Base-by-base conservation (phyloP, 2,113 vertebrate species). In the Eulemur rufifrons region DNA sequence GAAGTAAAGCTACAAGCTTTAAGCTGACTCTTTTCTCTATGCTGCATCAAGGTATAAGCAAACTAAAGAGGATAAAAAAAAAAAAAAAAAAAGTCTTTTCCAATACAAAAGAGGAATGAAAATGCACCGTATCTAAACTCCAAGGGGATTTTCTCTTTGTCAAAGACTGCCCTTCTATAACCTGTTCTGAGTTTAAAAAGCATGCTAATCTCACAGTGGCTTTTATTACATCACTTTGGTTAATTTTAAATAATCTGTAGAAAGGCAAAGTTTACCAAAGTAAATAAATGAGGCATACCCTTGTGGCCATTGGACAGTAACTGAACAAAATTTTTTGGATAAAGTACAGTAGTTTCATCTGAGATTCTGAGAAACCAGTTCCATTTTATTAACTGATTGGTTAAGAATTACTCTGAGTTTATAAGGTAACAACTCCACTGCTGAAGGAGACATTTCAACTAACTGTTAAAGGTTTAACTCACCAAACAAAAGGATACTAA, bases 381-480 rank as follows among this genome's bases (percentile, higher is more conserved):
- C 8, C 2, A 74, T 7, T 61, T 88, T 82, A 82, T 63, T 69
- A 91, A 96, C 32, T 63, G 4, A 81, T 52, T 76, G 23, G 10
- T 27, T 7, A 74, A 52, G 66, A 77, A 27, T 66, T 27, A 84
- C 66, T 89, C 83, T 84, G 50, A 68, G 11, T 94, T 83, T 74
- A 42, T 37, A 93, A 89, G 29, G 8, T 37, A 95, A 82, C 4
- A 68, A 71, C 50, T 64, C 4, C 2, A 63, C 14, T n/a, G 10
- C 32, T 78, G 54, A 42, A 89, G 11, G 21, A 83, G 32, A 59
- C 18, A 87, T 87, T 88, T 95, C 17, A 84, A 83, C 15, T 86
- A 77, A 64, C 27, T 93, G 21, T 78, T 86, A 85, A 95, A 95
- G 3, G 20, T 86, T 91, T 74, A 86, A 84, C 14, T 86, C 37